Conservation (phyloP, 1,140 invertebrate species). For the Elymnias hypermnestra region DNA sequence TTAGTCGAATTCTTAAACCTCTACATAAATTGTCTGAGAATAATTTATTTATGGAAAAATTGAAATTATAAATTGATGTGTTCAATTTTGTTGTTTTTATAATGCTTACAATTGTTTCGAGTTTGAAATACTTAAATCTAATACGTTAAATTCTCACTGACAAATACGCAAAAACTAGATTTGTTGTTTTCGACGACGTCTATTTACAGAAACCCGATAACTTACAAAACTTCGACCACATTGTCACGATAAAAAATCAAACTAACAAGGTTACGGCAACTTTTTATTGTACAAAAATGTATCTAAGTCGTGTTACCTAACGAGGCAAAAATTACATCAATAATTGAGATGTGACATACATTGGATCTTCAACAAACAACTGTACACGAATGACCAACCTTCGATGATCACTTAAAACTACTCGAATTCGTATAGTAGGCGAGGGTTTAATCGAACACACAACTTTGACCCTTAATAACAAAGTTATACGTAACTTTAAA, state of each 20-base stretch:
- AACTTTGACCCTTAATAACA: neutral
- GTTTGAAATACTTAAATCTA: too few species aligned
- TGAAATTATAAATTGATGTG: too few species aligned
- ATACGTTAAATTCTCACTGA: too few species aligned
- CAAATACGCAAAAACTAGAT: too few species aligned
- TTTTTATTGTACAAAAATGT: conserved; percentile 8
- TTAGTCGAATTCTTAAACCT: too few species aligned
- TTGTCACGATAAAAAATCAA: conserved; percentile 4
- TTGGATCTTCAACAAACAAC: conserved; percentile 14
- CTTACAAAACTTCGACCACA: too few species aligned
- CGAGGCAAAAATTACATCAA: conserved; percentile 13
- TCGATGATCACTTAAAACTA: conserved; percentile 11
- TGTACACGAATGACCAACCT: conserved; percentile 13
- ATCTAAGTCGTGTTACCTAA: conserved; percentile 13
- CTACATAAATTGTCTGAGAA: too few species aligned
- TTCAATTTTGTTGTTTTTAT: too few species aligned
- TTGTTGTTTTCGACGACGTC: too few species aligned
- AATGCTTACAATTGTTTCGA: too few species aligned
- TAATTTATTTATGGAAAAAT: too few species aligned
- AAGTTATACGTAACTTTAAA: neutral
- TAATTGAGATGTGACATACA: conserved; percentile 21
- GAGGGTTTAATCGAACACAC: neutral
- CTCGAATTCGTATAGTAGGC: conserved; percentile 3
- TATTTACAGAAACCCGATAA: too few species aligned
- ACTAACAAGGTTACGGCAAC: conserved; percentile 8